Percentiles rank a stretch among this genome's conserved stretches.
Evolutionary conservation across 2,888 invertebrate genomes (phyloP).

Genomic region (Lampropteryx suffumata): DNA sequence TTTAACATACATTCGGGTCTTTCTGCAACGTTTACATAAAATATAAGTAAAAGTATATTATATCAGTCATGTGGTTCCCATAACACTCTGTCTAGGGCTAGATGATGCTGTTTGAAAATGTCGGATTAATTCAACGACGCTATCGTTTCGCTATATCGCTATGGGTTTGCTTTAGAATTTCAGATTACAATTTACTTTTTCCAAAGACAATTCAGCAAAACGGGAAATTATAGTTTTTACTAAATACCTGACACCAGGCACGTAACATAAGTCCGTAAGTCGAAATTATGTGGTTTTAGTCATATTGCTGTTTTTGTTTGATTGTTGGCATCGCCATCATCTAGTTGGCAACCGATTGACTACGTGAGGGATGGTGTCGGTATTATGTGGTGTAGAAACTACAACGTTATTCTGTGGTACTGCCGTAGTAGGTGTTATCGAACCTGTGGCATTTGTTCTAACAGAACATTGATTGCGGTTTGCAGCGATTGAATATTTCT

Average conservation of each 20-base stretch:
- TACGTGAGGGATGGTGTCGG: constrained; percentile 56
- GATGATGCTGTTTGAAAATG: no score
- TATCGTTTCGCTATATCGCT: no score
- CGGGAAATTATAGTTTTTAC: constrained; percentile 12
- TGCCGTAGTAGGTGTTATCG: background rate
- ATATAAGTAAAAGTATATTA: no score
- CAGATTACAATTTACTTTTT: no score
- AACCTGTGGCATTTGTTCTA: constrained; percentile 42
- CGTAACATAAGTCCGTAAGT: constrained; percentile 33
- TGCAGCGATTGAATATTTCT: constrained; percentile 40
- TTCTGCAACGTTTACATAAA: no score
- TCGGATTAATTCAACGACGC: no score
- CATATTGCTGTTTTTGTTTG: constrained; percentile 67
- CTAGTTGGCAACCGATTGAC: constrained; percentile 57
- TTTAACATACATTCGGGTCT: no score
- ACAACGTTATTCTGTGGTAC: background rate
- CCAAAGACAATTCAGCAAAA: background rate
- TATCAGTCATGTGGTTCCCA: no score
- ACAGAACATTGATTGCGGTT: constrained; percentile 55
- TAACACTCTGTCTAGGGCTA: no score
- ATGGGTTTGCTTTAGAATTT: no score
- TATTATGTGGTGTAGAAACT: constrained; percentile 6
- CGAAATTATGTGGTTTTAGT: constrained; percentile 60
- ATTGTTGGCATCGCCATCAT: constrained; percentile 61
- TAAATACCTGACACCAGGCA: constrained; percentile 15